These are phyloP conservation scores for Catharus bicknelli DNA, from an alignment of 2,113 vertebrate genomes.

Conservation along the genomic window DNA sequence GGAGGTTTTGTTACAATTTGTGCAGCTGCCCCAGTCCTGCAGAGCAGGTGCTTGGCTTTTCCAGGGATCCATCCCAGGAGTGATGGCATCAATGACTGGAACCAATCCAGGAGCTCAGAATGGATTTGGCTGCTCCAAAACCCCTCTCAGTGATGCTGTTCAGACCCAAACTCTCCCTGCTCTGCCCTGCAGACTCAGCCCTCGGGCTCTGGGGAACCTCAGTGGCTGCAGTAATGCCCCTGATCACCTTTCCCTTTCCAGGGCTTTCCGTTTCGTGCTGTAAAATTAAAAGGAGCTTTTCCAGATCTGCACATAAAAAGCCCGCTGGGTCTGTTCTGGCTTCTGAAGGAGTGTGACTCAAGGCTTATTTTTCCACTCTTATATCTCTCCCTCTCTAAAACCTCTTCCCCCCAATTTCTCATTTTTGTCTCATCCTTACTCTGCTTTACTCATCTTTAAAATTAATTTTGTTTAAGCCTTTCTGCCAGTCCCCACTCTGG, in stretches of 20 bases:
- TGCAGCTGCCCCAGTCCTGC: background rate
- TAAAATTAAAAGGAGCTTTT: background rate
- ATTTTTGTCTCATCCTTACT: background rate
- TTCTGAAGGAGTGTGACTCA: background rate
- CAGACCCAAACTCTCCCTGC: no score
- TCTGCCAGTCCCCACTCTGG: background rate
- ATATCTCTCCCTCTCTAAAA: background rate
- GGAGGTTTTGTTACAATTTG: background rate
- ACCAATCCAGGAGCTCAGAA: rapidly evolving
- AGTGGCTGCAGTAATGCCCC: background rate
- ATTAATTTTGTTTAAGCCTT: background rate
- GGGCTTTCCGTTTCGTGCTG: background rate
- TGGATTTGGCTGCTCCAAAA: background rate
- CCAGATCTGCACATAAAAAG: background rate
- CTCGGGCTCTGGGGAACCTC: background rate
- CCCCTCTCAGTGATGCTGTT: rapidly evolving
- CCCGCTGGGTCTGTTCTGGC: background rate
- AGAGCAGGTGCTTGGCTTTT: background rate
- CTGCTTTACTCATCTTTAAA: background rate
- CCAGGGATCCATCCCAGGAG: background rate
- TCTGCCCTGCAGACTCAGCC: background rate
- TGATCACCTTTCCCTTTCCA: background rate
- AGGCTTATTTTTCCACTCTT: background rate
- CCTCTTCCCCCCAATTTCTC: background rate
- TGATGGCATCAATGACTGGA: rapidly evolving